These are phyloP conservation scores for Cirrhinus mrigala DNA, from an alignment of 2,797 vertebrate genomes.

Conservation along the genomic window DNA sequence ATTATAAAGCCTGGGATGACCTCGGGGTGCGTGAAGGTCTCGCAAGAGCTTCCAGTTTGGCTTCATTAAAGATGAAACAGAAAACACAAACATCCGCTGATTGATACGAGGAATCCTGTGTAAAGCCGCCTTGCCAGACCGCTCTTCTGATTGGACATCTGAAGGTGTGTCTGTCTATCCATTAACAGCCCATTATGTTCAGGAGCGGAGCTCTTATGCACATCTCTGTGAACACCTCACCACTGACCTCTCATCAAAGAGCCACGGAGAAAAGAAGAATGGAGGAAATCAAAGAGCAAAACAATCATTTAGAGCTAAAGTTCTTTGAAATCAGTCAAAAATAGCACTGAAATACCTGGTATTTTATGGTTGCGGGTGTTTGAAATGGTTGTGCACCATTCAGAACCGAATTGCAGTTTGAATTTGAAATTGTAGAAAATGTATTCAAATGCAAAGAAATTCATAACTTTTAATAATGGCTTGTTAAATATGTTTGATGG, in stretches of 20 bases:
- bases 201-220: conserved; percentile 3
- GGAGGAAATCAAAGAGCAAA: conserved; percentile 4
- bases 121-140: conserved; percentile 3
- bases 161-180: conserved; percentile 52
- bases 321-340: not conserved
- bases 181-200: conserved; percentile 55
- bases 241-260: conserved; percentile 19
- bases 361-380: too few species aligned
- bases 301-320: not conserved
- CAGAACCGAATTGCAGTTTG: not conserved
- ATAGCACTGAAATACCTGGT: not conserved
- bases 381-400: not conserved
- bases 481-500: not conserved
- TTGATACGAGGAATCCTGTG: conserved; percentile 31
- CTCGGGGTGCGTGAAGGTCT: conserved; percentile 23
- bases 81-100: conserved; percentile 46
- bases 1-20: conserved; percentile 35
- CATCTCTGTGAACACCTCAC: not conserved
- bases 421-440: not conserved
- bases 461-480: not conserved
- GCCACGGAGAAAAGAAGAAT: conserved; percentile 2
- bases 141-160: conserved; percentile 50
- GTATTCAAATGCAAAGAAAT: not conserved
- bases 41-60: conserved; percentile 29
- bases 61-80: conserved; percentile 58